Percentiles rank a stretch among this genome's conserved stretches.
Conservation (phyloP, 2,797 vertebrate genomes). For the Centroberyx gerrardi region DNA sequence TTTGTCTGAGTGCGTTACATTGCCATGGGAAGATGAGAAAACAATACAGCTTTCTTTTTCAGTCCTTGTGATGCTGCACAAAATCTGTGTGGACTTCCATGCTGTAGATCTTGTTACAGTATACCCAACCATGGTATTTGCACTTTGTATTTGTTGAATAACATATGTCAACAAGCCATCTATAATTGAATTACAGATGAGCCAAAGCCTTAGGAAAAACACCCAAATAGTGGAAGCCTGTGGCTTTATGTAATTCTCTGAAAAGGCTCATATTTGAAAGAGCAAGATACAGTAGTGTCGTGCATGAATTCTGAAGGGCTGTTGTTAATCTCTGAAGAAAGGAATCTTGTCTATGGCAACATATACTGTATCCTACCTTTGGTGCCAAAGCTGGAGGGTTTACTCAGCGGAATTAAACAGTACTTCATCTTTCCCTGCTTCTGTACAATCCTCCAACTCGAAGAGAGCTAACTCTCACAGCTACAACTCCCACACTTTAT, state of each 20-base stretch:
- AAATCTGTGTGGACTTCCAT: slow-evolving; percentile 5
- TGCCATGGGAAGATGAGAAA: slow-evolving; percentile 23
- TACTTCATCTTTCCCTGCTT: slow-evolving; percentile 51
- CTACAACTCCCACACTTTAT: slow-evolving; percentile 68
- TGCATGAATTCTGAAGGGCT: slow-evolving; percentile 12
- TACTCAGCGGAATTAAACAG: slow-evolving; percentile 55
- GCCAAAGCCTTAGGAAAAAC: slow-evolving; percentile 20
- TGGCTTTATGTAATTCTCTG: slow-evolving; percentile 41
- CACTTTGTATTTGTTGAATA: slow-evolving; percentile 36
- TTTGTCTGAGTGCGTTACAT: slow-evolving; percentile 5
- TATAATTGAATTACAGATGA: slow-evolving; percentile 54
- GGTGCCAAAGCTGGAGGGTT: slow-evolving; percentile 45
- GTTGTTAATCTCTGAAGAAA: slow-evolving; percentile 42
- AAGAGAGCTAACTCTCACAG: slow-evolving; percentile 56
- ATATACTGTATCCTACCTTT: slow-evolving; percentile 34
- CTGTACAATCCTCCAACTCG: slow-evolving; percentile 44
- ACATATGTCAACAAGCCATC: slow-evolving; percentile 36
- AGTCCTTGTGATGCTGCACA: slow-evolving; percentile 5
- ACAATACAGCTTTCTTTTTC: neutral
- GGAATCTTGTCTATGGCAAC: slow-evolving; percentile 5
- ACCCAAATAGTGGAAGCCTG: slow-evolving; percentile 20
- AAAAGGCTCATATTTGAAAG: slow-evolving; percentile 26
- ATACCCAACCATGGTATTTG: slow-evolving; percentile 22
- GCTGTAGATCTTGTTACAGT: slow-evolving; percentile 15
- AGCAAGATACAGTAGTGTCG: neutral